Evolutionary conservation across 2,888 invertebrate genomes (phyloP), one percentile per base, ranked within the genome.

Genomic region (Zhuqinia jingwanae): DNA sequence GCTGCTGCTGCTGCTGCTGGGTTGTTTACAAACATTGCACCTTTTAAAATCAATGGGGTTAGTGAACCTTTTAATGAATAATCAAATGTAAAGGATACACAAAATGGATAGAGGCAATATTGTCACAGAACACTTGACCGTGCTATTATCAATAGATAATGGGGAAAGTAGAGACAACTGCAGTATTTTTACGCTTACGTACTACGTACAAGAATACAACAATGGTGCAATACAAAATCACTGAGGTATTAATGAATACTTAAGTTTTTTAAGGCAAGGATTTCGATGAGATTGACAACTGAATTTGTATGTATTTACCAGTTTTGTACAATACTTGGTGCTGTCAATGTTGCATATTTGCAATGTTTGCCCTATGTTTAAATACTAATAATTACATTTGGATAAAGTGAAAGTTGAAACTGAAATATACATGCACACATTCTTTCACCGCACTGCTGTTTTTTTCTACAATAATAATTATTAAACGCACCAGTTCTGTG

Each of bases 181-280:
- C 63, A 47, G 47, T 50, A 70, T 70, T 50, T 20, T 70, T 70
- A 70, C 70, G 70, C 70, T 70, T 70, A 70, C 42, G 17, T 50
- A 50, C 50, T 70, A 6, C 50, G 70, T 70, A 70, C 70, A 70
- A 70, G 70, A 50, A 27, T 70, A 27, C 13, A 45, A 70, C 45
- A 47, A 25, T 50, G 70, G 70, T 70, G 50, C 70, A 70, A 70
- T 70, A 70, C 11, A 1, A 1, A 20, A 36, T 36, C 17, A 42
- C 6, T 42, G 42, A 13, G 17, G 56, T 68, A 42, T 47, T 22
- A 50, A 47, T 11, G 11, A 10, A 68, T 42, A 45, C 17, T 68
- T n/a, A n/a, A 42, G 42, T 45, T 56, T 56, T 20, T 3, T 36
- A n/a, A n/a, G n/a, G n/a, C 30, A 68, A 45, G 17, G 22, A 68